Evolutionary conservation across 2,797 vertebrate species (phyloP), one percentile per base, ranked within the genome.

Genomic region (Neoniphon sammara): DNA sequence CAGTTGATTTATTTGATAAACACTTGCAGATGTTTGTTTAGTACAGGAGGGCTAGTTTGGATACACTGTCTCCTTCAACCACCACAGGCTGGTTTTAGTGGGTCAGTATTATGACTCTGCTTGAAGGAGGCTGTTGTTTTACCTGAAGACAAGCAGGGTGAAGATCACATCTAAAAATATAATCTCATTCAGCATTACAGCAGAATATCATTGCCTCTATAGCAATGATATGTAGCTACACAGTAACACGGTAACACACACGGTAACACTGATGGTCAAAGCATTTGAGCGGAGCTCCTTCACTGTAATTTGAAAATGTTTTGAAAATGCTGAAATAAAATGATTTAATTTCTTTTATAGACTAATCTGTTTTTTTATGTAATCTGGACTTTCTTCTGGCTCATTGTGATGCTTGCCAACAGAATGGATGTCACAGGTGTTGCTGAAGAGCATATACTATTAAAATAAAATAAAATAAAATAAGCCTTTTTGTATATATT

Each of bases 321-420:
- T 12, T 27, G 25, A 17, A 39, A 70, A 66, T 78, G 49, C 74
- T 18, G n/a, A 72, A 91, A 88, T 91, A 84, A 87, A 88, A 54
- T 7, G 0, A 64, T 81, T 70, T 74, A 23, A 62, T 67, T 20
- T 9, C 7, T 20, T 1, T 5, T 44, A 61, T 44, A 10, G 14
- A 3, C 12, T 44, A 15, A n/a, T n/a, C 15, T 39, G 36, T 39
- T 39, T 39, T 7, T 39, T 10, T 39, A 2, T 8, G 12, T 44
- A 15, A 49, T 9, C 17, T 34, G 25, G 7, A 9, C 5, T 20
- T n/a, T 34, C 23, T 20, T 42, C 0, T 7, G 53, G 21, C 2
- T n/a, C 54, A 21, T 58, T 58, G 2, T 55, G 3, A 14, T 5
- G 18, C 7, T 60, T 15, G 10, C 14, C 21, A 53, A 55, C 21